phyloP scores from a whole-genome alignment of 2,888 invertebrate genomes.

The Thumatha senex region DNA sequence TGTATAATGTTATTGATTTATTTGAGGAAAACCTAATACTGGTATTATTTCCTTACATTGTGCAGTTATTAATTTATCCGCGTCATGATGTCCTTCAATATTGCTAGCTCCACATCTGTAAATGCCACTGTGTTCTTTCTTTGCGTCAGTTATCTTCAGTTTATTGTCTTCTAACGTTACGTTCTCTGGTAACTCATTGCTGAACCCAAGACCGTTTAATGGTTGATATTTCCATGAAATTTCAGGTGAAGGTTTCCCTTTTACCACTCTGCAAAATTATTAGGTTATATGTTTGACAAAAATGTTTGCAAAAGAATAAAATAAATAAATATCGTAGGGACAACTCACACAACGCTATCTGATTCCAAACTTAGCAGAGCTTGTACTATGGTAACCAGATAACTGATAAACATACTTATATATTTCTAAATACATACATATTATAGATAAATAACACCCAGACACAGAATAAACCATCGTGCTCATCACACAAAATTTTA shows the following conservation, averaged over 20 bases:
- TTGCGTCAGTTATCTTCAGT: slow-evolving; percentile 47
- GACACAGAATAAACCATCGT: too few relatives aligned
- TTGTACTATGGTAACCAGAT: too few relatives aligned
- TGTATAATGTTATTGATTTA: too few relatives aligned
- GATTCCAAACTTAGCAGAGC: too few relatives aligned
- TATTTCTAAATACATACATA: too few relatives aligned
- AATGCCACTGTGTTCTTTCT: slow-evolving; percentile 47
- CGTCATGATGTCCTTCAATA: slow-evolving; percentile 45
- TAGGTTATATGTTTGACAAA: background rate
- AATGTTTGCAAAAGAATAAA: background rate
- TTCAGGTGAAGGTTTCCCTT: slow-evolving; percentile 60
- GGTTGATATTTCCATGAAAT: slow-evolving; percentile 58
- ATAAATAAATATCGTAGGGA: too few relatives aligned
- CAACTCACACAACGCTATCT: too few relatives aligned
- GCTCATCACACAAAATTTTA: too few relatives aligned
- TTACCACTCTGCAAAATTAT: slow-evolving; percentile 45
- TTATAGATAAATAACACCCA: too few relatives aligned
- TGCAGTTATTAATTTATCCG: slow-evolving; percentile 50
- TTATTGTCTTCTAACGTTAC: slow-evolving; percentile 37
- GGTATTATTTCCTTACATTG: slow-evolving; percentile 51
- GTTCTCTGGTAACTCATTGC: slow-evolving; percentile 42
- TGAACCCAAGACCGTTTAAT: slow-evolving; percentile 36
- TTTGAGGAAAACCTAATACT: too few relatives aligned
- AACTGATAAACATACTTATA: too few relatives aligned
- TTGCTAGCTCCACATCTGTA: slow-evolving; percentile 63